These are phyloP conservation scores for Willisornis vidua DNA, from an alignment of 2,113 vertebrate species.

Conservation along the genomic window DNA sequence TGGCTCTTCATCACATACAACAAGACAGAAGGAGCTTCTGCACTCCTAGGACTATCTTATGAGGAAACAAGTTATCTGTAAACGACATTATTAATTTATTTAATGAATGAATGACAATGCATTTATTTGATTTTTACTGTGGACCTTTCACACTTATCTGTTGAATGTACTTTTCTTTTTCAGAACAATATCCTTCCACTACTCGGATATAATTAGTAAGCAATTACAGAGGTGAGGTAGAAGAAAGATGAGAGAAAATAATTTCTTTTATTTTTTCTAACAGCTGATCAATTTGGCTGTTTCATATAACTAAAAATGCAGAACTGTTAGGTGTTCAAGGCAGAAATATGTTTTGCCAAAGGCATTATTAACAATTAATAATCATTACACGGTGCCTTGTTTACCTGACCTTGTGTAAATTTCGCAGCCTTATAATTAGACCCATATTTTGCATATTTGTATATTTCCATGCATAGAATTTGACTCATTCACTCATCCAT, in stretches of 20 bases:
- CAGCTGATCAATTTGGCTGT: conserved; percentile 51
- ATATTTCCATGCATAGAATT: conserved; percentile 77
- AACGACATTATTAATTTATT: not conserved
- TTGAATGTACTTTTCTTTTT: not conserved
- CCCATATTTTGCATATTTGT: conserved; percentile 84
- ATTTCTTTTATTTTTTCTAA: conserved; percentile 31
- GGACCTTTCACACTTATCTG: not conserved
- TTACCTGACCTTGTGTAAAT: conserved; percentile 86
- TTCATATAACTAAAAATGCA: conserved; percentile 65
- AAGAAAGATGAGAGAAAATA: not conserved
- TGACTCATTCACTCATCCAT: conserved; percentile 86
- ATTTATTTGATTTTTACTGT: not conserved
- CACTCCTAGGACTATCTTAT: not conserved
- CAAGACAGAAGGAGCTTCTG: not conserved
- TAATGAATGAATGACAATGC: not conserved
- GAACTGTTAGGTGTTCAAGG: conserved; percentile 75
- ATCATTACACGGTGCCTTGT: conserved; percentile 86
- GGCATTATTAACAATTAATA: conserved; percentile 91
- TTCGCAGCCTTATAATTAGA: conserved; percentile 85
- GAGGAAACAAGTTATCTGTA: not conserved
- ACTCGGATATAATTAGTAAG: conserved; percentile 45
- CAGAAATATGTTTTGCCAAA: conserved; percentile 77
- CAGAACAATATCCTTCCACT: conserved; percentile 23
- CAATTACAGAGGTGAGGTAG: conserved; percentile 36
- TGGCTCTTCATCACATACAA: not conserved